phyloP scores from a whole-genome alignment of 2,888 invertebrate species.

The Tachina lurida region DNA sequence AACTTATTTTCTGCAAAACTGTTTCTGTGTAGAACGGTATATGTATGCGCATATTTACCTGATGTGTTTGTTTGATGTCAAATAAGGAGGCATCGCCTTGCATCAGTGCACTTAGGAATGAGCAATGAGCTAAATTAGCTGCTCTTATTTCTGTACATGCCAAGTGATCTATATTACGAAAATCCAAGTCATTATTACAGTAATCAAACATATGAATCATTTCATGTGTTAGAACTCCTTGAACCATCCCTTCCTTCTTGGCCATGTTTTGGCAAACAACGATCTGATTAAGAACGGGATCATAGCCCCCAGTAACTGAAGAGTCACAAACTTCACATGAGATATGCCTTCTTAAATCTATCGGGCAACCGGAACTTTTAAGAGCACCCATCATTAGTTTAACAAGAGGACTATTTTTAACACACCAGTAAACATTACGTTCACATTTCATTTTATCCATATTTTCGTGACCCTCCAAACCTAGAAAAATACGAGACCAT shows the following conservation, averaged over 20 bases:
- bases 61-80: conserved; percentile 89
- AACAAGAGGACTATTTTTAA: conserved; percentile 90
- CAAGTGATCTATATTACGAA: conserved; percentile 94
- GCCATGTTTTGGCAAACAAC: conserved; percentile 96
- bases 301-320: conserved; percentile 94
- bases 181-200: conserved; percentile 94
- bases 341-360: conserved; percentile 94
- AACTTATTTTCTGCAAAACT: no score
- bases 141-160: conserved; percentile 98
- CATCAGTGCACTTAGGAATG: conserved; percentile 90
- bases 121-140: conserved; percentile 96
- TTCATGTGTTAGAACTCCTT: conserved; percentile 94
- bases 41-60: conserved; percentile 84
- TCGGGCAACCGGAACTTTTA: conserved; percentile 85
- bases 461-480: conserved; percentile 88
- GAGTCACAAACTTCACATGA: conserved; percentile 95
- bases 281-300: conserved; percentile 84
- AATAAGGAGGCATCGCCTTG: conserved; percentile 88
- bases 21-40: no score
- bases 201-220: conserved; percentile 98
- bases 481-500: conserved; percentile 85
- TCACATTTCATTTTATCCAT: conserved; percentile 91
- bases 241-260: conserved; percentile 87
- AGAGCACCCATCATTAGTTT: conserved; percentile 93
- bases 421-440: conserved; percentile 87